Conservation (phyloP, 2,888 invertebrate genomes). For the Nymphalis c-album region DNA sequence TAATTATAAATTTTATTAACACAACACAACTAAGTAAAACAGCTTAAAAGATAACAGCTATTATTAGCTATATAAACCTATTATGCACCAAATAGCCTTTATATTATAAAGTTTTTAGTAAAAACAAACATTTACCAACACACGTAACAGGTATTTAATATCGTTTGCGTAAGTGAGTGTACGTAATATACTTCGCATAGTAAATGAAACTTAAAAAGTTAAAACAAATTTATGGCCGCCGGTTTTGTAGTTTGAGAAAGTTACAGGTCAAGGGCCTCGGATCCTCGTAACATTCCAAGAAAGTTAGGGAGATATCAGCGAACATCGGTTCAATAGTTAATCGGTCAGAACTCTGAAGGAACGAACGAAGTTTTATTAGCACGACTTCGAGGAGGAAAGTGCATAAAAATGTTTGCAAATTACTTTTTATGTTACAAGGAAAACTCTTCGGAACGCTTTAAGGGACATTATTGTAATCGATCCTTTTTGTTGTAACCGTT, state of each 20-base stretch:
- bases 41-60: no score
- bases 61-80: no score
- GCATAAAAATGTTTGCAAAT: slow-evolving; percentile 7
- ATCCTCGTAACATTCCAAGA: slow-evolving; percentile 55
- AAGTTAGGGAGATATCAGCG: slow-evolving; percentile 45
- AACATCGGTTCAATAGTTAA: slow-evolving; percentile 35
- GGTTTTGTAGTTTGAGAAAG: slow-evolving; percentile 57
- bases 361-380: slow-evolving; percentile 27
- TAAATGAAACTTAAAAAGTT: slow-evolving; percentile 47
- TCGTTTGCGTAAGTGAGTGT: not conserved
- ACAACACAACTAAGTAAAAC: no score
- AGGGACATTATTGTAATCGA: no score
- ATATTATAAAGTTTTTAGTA: not conserved
- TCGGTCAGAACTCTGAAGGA: slow-evolving; percentile 27
- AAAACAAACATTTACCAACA: not conserved
- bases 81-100: no score
- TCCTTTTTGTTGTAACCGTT: no score
- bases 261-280: slow-evolving; percentile 64
- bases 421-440: slow-evolving; percentile 4
- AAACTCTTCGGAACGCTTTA: not conserved
- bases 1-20: no score
- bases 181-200: slow-evolving; percentile 30
- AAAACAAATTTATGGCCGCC: slow-evolving; percentile 58
- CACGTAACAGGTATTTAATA: not conserved
- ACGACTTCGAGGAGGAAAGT: slow-evolving; percentile 19